Evolutionary conservation across 1,140 invertebrate species (phyloP).

Genomic region (Drosophila repletoides): DNA sequence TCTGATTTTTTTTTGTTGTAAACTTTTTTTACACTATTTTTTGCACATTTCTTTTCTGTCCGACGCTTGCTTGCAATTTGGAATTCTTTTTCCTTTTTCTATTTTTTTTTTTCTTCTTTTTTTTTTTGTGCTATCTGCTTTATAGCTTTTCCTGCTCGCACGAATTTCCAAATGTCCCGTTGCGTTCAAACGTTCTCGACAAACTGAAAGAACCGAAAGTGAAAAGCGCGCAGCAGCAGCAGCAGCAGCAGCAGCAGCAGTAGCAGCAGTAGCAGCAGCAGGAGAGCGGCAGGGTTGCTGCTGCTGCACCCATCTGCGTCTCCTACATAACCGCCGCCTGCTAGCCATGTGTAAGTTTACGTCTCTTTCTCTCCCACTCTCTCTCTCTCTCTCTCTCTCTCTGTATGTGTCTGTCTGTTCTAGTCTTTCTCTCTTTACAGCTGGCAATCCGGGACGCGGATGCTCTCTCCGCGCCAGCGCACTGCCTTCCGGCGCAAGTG

Average conservation of each 20-base stretch:
- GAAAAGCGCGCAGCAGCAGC: conserved; percentile 59
- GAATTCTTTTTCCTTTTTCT: conserved; percentile 33
- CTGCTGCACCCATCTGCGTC: conserved; percentile 31
- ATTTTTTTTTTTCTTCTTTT: conserved; percentile 31
- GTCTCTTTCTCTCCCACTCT: neutral
- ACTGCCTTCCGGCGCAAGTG: conserved; percentile 50
- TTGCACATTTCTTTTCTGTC: conserved; percentile 37
- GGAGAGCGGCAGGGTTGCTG: conserved; percentile 35
- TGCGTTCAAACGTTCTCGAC: conserved; percentile 76
- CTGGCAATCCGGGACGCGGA: conserved; percentile 61
- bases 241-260: conserved; percentile 13
- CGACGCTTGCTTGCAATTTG: conserved; percentile 30
- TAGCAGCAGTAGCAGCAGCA: conserved; percentile 30
- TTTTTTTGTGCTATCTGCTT: conserved; percentile 23
- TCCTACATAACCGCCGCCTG: conserved; percentile 22
- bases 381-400: conserved; percentile 7
- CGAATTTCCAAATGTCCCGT: conserved; percentile 51
- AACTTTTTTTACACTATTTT: conserved; percentile 59
- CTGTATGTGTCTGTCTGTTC: too few relatives aligned
- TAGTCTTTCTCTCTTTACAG: conserved; percentile 6
- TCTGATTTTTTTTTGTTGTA: too few relatives aligned
- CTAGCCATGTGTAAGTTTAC: conserved; percentile 15
- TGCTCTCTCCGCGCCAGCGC: conserved; percentile 52
- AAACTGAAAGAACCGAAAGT: conserved; percentile 72
- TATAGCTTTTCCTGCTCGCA: conserved; percentile 50